A percentile compares a stretch with the other conserved stretches of the same genome.
These are phyloP conservation scores for Volucella zonaria DNA, from an alignment of 2,888 invertebrate genomes.

Conservation along the genomic window DNA sequence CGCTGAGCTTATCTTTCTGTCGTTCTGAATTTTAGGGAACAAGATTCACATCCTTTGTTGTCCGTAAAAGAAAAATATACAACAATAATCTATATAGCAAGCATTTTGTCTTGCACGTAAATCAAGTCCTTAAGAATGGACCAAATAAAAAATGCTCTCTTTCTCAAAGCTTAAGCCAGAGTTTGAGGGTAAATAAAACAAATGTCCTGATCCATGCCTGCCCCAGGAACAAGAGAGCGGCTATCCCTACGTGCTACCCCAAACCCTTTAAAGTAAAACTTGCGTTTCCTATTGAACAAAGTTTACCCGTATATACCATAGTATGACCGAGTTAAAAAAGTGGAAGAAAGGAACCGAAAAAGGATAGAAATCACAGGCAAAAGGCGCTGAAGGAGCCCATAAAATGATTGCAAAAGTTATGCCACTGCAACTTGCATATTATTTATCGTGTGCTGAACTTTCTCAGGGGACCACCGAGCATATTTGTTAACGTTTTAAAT, in stretches of 20 bases:
- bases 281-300: no score
- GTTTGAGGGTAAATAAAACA: no score
- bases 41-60: conserved; percentile 4
- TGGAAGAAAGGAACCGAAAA: no score
- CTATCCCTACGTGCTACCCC: no score
- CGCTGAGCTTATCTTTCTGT: conserved; percentile 52
- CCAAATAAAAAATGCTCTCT: conserved; percentile 9
- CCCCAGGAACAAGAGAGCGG: no score
- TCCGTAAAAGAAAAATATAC: conserved; percentile 18
- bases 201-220: no score
- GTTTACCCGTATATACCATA: no score
- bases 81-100: not conserved
- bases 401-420: conserved; percentile 65
- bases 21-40: conserved; percentile 36
- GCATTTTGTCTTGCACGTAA: conserved; percentile 22
- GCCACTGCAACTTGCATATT: conserved; percentile 39
- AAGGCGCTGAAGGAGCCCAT: conserved; percentile 16
- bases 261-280: no score
- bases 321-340: no score
- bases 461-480: conserved; percentile 15
- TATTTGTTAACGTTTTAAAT: conserved; percentile 41
- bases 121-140: conserved; percentile 55
- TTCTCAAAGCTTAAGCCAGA: no score
- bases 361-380: no score
- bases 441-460: conserved; percentile 47